Base-by-base conservation (phyloP, 1,140 invertebrate species). In the Drosophila nigromelanica region DNA sequence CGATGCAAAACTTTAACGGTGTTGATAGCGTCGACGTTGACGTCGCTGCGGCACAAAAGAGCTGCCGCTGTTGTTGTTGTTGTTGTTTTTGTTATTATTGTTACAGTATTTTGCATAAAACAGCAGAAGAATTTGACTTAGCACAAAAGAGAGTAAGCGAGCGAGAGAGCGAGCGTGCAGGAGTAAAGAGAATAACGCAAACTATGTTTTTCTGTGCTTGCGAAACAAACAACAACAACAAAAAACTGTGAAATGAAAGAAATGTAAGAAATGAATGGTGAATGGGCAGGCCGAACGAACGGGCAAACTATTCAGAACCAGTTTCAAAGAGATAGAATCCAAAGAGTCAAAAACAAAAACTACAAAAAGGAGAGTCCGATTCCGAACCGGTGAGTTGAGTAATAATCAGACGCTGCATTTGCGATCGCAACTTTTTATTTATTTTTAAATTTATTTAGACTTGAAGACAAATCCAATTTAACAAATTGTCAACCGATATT, bases 41-140 rank as follows among this genome's bases (percentile, higher is more conserved):
- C n/a, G 42, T 27, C 37, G 47, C 76, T 60, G 69, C 21, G 48
- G 42, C 62, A 68, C 61, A 71, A 50, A 52, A 48, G 59, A 30
- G 40, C 43, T 43, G 33, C 61, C 72, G 39, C 51, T 59, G 18
- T 64, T 67, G 48, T 42, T 61, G 21, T 55, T 64, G 50, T 50
- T 47, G 33, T 62, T 76, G 39, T 47, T 58, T 18, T 18, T 18
- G 18, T 18, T n/a, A 72, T 67, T 61, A 35, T 55, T 64, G 50
- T 62, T 83, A 61, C 63, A 47, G 48, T 85, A 85, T 76, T 85
- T 85, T 85, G 81, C 80, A 85, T 85, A 85, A 77, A 85, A 68
- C 55, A 73, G 73, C 73, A 79, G 69, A 69, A 52, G 69, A 47
- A 24, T 21, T 56, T 47, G 48, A 24, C 43, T 40, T 56, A 56